Base-by-base conservation (phyloP, 2,113 vertebrate species). In the Tricholaema leucomelas region DNA sequence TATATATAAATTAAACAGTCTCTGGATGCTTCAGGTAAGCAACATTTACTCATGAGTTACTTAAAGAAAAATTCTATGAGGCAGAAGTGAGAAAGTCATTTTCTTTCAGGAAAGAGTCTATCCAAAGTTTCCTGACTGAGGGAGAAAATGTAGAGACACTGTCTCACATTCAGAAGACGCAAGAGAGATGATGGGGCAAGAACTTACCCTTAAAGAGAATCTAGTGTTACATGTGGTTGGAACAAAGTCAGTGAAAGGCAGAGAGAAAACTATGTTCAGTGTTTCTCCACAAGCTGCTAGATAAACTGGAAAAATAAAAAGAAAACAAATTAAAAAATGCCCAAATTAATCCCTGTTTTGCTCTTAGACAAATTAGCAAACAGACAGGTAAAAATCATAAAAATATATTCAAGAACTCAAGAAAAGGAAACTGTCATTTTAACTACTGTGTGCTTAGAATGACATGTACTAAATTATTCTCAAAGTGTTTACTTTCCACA, bases 261-360 rank as follows among this genome's bases (percentile, higher is more conserved):
- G 97, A 89, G 98, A 98, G 96, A 99, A 99, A 96, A 99, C 98
- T 93, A 99, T 98, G 95, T 98, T 99, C 93, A 99, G 90, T 15
- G 99, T 99, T 97, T 99, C 99, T 61, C 99, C 99, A 88, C 99
- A 99, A 87, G 99, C 99, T 95, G 99, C 99, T 65, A 99, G 97
- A 97, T 99, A 99, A 88, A 99, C 99, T 99, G 94, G 7, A 96
- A 40, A 79, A 48, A 94, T 93, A 42, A 94, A 38, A 46, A 82
- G 92, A 95, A 90, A 63, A 40, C 10, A 48, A 93, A 48, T 23
- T 50, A 48, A 10, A 35, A 18, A 19, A 31, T 38, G 20, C 61
- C 61, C 91, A 21, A 96, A 88, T 91, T 44, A 36, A 19, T 75
- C 24, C 7, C 17, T 54, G 23, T 88, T 92, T 94, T 63, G 6